Evolutionary conservation across 1,140 invertebrate species (phyloP), one percentile per base, ranked within the genome.

Genomic region (Tribolium madens): DNA sequence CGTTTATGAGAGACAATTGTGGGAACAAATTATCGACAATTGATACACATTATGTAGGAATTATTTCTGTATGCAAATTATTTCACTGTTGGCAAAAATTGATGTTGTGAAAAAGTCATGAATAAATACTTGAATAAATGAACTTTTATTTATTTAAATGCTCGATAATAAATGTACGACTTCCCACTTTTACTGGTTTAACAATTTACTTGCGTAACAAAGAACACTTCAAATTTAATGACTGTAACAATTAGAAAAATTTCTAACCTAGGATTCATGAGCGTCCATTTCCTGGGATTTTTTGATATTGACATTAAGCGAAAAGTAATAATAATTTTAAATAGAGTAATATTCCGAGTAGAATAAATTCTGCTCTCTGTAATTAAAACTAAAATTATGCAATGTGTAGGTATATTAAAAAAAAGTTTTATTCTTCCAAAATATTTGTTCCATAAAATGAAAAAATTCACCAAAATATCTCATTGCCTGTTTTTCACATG

Each of bases 121-220:
- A 42, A 42, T 42, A 31, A n/a, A n/a, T n/a, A n/a, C 21, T 9
- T 42, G 36, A 42, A 42, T 42, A 26, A 26, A 26, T 26, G 21
- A 26, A 26, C 21, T 42, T n/a, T 42, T 42, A 42, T 42, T 42
- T 42, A 42, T 26, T 26, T 26, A 26, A 26, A 26, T 26, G 6
- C 21, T 26, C 6, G 3, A 5, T 5, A 26, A 26, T 26, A 4
- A 57, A 26, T 17, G 21, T 21, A 21, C 12, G 13, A 50, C 52
- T 57, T 57, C 52, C 52, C 52, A 57, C 52, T 57, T 57, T 57
- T 57, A 57, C 52, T 21, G 10, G n/a, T n/a, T n/a, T n/a, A n/a
- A n/a, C n/a, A n/a, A n/a, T n/a, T n/a, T n/a, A 26, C 21, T 26
- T 26, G 3, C 3, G 2, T 26, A 26, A 26, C 21, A 26, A 26